Base-by-base conservation (phyloP, 2,888 invertebrate genomes). In the Ectropis crepuscularia region DNA sequence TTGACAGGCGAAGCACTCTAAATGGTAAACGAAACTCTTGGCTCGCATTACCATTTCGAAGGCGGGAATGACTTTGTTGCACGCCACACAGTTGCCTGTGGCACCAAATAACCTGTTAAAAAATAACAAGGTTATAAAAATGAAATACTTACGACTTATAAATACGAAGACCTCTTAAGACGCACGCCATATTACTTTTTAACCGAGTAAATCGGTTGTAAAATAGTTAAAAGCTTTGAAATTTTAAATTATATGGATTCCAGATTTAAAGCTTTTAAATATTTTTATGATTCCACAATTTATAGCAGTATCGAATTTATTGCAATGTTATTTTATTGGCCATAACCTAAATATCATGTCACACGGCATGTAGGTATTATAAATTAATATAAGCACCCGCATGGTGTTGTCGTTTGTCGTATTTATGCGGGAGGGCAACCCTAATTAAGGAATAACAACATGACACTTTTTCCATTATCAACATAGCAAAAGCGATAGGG, bases 41-140 rank as follows among this genome's bases (percentile, higher is more conserved):
- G 97, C 98, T 87, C 97, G 94, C 98, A 98, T 98, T 79, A 98
- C 98, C 97, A 98, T 97, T 93, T 98, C 98, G 91, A 98, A 98
- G 72, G 98, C 97, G 68, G 98, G 98, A 88, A 98, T 98, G 85
- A 96, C 96, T 94, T 98, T 98, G 90, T 96, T 96, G 93, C 98
- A 98, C 62, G 97, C 98, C 75, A 97, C 96, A 88, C 98, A 98
- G 89, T 96, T 96, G 76, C 98, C 98, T 45, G 97, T 97, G 79
- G 96, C 96, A 73, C 98, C 97, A 83, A 97, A 98, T 93, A 98
- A 95, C 94, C 97, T 97, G 94, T 73, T 87, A 83, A 86, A 81
- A 81, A 69, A 83, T 68, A 74, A 76, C 75, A 77, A 73, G 73
- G 69, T 74, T 70, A 76, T 82, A 76, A 83, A 78, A 74, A 74